Evolutionary conservation across 2,888 invertebrate species (phyloP).

Genomic region (Rhingia campestris): DNA sequence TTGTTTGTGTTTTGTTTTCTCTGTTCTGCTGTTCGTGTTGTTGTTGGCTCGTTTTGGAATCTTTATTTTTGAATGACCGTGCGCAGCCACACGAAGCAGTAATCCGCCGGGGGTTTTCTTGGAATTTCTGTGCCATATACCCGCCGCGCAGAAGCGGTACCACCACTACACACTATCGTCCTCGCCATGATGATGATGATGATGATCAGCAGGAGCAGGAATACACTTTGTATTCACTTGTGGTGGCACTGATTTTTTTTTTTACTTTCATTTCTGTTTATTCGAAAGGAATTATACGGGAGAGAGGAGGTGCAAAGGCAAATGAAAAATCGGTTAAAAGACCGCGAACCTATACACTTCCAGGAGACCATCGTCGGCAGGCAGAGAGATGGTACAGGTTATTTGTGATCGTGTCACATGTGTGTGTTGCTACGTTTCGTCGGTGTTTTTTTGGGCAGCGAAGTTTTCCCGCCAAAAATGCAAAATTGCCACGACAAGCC

Average conservation of each 20-base stretch:
- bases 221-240: conserved; percentile 61
- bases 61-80: conserved; percentile 62
- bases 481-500: conserved; percentile 24
- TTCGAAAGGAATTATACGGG: neutral
- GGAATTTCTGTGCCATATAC: conserved; percentile 73
- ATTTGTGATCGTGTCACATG: conserved; percentile 20
- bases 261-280: conserved; percentile 5
- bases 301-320: neutral
- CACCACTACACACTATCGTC: conserved; percentile 46
- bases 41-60: conserved; percentile 6
- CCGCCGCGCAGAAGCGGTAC: conserved; percentile 40
- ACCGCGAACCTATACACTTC: conserved; percentile 54
- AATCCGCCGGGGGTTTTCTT: conserved; percentile 74
- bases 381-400: conserved; percentile 49
- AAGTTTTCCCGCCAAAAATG: conserved; percentile 70
- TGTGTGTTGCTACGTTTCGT: conserved; percentile 14
- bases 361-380: conserved; percentile 24
- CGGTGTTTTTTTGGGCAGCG: conserved; percentile 29
- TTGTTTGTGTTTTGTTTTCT: conserved; percentile 7
- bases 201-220: conserved; percentile 28
- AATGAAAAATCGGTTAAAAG: conserved; percentile 61
- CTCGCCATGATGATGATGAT: neutral
- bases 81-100: conserved; percentile 57
- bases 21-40: neutral
- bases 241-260: conserved; percentile 50